Evolutionary conservation across 1,140 invertebrate genomes (phyloP), one percentile per base, ranked within the genome.

Genomic region (Ooceraea biroi): DNA sequence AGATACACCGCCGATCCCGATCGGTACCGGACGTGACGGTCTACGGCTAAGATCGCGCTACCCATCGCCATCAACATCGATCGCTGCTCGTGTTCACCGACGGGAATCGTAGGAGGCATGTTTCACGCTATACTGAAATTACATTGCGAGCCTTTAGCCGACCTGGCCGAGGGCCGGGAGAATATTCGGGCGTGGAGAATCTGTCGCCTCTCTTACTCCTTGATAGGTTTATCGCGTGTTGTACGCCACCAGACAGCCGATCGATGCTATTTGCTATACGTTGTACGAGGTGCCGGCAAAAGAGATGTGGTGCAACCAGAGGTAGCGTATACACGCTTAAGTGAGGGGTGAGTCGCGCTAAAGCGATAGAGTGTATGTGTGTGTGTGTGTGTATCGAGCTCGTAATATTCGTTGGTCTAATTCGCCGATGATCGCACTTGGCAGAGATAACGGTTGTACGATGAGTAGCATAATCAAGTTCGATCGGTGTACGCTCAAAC

Each of bases 161-260:
- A 78, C 30, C 36, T 68, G 36, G n/a, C 36, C 36, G 36, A 36
- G 19, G 46, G 17, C 17, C 27, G 17, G 25, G 22, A 22, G 57
- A 25, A 82, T 60, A 60, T 72, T 82, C 30, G 57, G 58, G 30
- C 69, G 30, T 52, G 19, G 30, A 63, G 69, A 82, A 74, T 74
- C 55, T 55, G 78, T 36, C 57, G 66, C 55, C 66, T 82, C 27
- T 82, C 25, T 82, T 22, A 14, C 19, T 22, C 27, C 30, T 82
- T 44, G 69, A 44, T 30, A 48, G 36, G 52, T 80, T 87, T 85
- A 83, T 80, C 88, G 77, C 85, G 87, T 69, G 68, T 57, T 85
- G 72, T 78, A 84, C 87, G 90, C 92, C 92, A 93, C 92, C 92
- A 93, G 92, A 93, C 92, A 93, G 92, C 89, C 92, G 50, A 88